These are phyloP conservation scores for Berghia stephanieae DNA, from an alignment of 1,140 invertebrate genomes.

Conservation along the genomic window DNA sequence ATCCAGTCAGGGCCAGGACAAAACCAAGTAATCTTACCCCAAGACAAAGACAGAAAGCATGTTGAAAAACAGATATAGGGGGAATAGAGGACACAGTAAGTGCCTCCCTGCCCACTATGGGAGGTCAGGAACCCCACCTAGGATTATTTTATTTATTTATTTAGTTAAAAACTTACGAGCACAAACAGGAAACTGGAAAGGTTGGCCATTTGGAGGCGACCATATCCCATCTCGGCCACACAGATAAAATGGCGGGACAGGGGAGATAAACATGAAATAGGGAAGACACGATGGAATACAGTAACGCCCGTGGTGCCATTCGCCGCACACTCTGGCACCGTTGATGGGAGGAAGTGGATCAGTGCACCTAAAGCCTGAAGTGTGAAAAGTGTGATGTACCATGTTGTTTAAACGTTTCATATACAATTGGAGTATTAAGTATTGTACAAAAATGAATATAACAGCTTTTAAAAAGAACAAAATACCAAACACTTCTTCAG, in stretches of 20 bases:
- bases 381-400: too few species aligned
- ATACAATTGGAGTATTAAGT: too few species aligned
- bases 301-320: constrained; percentile 38
- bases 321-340: constrained; percentile 36
- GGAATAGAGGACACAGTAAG: too few species aligned
- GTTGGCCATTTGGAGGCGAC: constrained; percentile 46
- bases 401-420: too few species aligned
- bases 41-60: not conserved
- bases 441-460: too few species aligned
- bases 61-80: not conserved
- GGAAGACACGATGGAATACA: constrained; percentile 41
- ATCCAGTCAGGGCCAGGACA: not conserved
- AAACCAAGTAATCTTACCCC: not conserved
- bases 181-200: constrained; percentile 45
- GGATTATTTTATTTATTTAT: not conserved
- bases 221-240: constrained; percentile 51
- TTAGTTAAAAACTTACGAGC: constrained; percentile 39
- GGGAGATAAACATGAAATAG: constrained; percentile 38
- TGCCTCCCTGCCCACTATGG: not conserved
- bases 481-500: too few species aligned
- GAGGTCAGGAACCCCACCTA: not conserved
- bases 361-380: constrained; percentile 43
- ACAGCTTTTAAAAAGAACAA: too few species aligned
- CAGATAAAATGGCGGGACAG: constrained; percentile 43
- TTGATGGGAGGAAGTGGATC: constrained; percentile 40